phyloP scores from a whole-genome alignment of 2,888 invertebrate species.

The Sinotaia quadrata region DNA sequence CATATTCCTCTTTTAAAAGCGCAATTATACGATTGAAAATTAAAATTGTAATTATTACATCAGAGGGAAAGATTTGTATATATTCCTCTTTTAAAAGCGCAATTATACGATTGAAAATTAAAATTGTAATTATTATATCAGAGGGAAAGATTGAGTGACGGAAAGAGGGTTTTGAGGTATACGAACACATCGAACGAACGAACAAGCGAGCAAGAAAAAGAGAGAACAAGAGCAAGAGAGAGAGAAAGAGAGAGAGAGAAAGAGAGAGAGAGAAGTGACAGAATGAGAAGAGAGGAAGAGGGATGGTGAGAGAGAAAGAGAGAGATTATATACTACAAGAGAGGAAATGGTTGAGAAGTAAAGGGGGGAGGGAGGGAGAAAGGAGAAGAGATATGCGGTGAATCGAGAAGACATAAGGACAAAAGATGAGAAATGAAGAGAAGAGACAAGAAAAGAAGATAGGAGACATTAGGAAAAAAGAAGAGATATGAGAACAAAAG shows the following conservation, averaged over 20 bases:
- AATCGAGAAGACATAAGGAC: neutral
- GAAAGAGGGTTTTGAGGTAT: neutral
- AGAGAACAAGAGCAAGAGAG: neutral
- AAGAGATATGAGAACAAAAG: neutral
- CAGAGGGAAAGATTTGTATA: too few species aligned
- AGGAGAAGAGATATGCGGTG: neutral
- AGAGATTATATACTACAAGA: neutral
- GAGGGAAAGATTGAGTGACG: neutral
- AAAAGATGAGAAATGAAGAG: neutral
- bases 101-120: too few species aligned
- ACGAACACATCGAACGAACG: neutral
- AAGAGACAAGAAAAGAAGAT: neutral
- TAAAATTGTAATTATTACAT: too few species aligned
- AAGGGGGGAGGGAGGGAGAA: neutral
- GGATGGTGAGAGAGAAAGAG: neutral
- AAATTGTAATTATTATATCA: too few species aligned
- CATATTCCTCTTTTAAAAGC: too few species aligned
- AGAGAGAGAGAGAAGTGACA: slow-evolving; percentile 6
- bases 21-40: too few species aligned
- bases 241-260: neutral
- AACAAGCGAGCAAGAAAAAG: neutral
- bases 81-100: too few species aligned
- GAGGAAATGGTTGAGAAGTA: neutral
- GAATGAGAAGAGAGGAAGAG: neutral
- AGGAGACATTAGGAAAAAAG: neutral